phyloP scores from a whole-genome alignment of 2,797 vertebrate species.

The Coregonus suidteri region DNA sequence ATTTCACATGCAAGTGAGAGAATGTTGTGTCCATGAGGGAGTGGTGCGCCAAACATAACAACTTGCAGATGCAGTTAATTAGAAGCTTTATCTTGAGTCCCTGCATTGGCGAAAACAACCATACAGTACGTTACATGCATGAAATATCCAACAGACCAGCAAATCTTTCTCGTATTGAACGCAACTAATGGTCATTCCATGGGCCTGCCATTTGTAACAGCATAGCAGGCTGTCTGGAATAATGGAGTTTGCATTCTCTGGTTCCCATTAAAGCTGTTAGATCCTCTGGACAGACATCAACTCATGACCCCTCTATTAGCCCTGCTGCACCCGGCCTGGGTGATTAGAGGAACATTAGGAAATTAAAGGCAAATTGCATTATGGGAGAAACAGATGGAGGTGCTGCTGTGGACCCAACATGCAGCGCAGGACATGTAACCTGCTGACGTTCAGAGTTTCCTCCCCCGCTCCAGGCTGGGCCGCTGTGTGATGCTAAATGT shows the following conservation, averaged over 20 bases:
- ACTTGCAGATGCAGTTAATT: background rate
- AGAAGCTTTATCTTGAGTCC: background rate
- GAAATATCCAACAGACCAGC: background rate
- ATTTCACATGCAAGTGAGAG: background rate
- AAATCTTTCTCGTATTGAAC: background rate
- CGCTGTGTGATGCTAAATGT: slow-evolving; percentile 60
- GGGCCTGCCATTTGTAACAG: background rate
- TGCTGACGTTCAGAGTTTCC: slow-evolving; percentile 70
- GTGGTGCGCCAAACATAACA: background rate
- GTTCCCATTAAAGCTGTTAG: slow-evolving; percentile 72
- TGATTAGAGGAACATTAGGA: slow-evolving; percentile 83
- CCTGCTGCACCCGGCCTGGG: slow-evolving; percentile 67
- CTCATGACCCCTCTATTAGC: slow-evolving; percentile 79
- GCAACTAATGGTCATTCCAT: slow-evolving; percentile 6
- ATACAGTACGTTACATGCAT: background rate
- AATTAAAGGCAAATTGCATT: slow-evolving; percentile 83
- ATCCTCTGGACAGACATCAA: slow-evolving; percentile 75
- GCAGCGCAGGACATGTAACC: slow-evolving; percentile 54
- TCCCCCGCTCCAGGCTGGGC: slow-evolving; percentile 39
- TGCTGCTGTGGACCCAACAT: slow-evolving; percentile 65
- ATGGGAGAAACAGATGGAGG: slow-evolving; percentile 77
- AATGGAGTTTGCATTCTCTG: slow-evolving; percentile 79
- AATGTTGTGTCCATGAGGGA: background rate
- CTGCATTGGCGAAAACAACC: background rate
- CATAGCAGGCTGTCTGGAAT: slow-evolving; percentile 56